Evolutionary conservation across 1,140 invertebrate species (phyloP).

Genomic region (Danaus plexippus): DNA sequence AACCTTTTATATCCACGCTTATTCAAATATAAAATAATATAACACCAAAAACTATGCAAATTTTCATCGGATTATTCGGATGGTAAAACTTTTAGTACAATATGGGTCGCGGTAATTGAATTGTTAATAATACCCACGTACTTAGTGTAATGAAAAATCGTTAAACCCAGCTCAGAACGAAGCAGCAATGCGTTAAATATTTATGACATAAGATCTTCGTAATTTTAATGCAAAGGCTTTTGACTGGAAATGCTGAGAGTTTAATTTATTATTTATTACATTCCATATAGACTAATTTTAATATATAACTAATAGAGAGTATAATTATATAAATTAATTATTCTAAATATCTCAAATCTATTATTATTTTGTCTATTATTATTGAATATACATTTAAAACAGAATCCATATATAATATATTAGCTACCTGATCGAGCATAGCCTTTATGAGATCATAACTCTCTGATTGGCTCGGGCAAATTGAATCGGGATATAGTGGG

Average conservation of each 20-base stretch:
- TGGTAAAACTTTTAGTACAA: slow-evolving; percentile 5
- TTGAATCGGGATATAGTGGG: slow-evolving; percentile 82
- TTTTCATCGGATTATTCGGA: background rate
- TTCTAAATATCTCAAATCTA: background rate
- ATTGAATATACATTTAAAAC: background rate
- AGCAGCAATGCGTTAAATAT: slow-evolving; percentile 7
- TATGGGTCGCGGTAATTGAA: slow-evolving; percentile 9
- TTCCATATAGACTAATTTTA: too few species aligned
- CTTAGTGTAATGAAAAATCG: slow-evolving; percentile 11
- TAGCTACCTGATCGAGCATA: slow-evolving; percentile 86
- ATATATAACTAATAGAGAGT: too few species aligned
- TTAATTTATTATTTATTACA: too few species aligned
- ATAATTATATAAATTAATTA: too few species aligned
- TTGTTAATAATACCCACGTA: slow-evolving; percentile 14
- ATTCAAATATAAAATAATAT: too few species aligned
- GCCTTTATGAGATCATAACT: slow-evolving; percentile 80
- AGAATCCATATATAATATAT: background rate
- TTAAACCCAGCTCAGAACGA: slow-evolving; percentile 6
- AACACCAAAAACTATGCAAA: too few species aligned
- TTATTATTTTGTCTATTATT: slow-evolving; percentile 2
- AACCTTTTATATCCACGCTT: too few species aligned
- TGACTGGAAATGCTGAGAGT: too few species aligned
- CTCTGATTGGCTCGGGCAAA: slow-evolving; percentile 85
- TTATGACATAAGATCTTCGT: slow-evolving; percentile 5
- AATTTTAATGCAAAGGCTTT: too few species aligned